Evolutionary conservation across 2,888 invertebrate species (phyloP), one percentile per base, ranked within the genome.

Genomic region (Ichneumoninae sp.): DNA sequence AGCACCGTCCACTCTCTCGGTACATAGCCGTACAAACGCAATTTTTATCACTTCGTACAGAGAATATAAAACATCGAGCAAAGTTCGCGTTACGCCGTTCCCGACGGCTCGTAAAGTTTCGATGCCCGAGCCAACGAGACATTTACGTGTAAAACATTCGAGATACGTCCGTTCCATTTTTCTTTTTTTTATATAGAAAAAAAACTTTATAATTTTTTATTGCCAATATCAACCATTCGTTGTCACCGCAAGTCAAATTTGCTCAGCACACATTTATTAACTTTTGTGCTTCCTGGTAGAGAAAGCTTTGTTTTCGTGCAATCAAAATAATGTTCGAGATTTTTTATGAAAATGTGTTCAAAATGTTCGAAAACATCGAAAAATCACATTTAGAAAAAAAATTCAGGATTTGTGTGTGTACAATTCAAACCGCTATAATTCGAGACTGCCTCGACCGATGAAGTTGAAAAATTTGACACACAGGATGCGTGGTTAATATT

Each of bases 1-100:
- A 47, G 74, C 60, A 47, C n/a, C 44, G 30, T 62, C 60, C 47
- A 74, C 62, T 62, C 47, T 26, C n/a, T 19, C 60, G 44, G 30
- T 62, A 62, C 60, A 62, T 26, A 8, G 44, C 30, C 16, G 47
- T 30, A 62, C 57, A 62, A 30, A 62, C 19, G 40, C 40, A 52
- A 70, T 70, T 74, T 62, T 74, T 60, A 60, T 62, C 47, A 74
- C 62, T 74, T 22, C 33, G 26, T 62, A 47, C 57, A 16, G 57
- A 22, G 44, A 47, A 47, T 47, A 62, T 62, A 74, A 74, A 62
- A 47, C 47, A 47, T 33, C 47, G 30, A 47, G 44, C n/a, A 62
- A 62, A 74, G 62, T 62, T 68, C 26, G 44, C 68, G 68, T 22
- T 68, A 68, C 44, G 44, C 68, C 16, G 44, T 30, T 47, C n/a